A percentile compares a stretch with the other conserved stretches of the same genome.
phyloP scores from a whole-genome alignment of 2,888 invertebrate species.

The Callosobruchus maculatus region DNA sequence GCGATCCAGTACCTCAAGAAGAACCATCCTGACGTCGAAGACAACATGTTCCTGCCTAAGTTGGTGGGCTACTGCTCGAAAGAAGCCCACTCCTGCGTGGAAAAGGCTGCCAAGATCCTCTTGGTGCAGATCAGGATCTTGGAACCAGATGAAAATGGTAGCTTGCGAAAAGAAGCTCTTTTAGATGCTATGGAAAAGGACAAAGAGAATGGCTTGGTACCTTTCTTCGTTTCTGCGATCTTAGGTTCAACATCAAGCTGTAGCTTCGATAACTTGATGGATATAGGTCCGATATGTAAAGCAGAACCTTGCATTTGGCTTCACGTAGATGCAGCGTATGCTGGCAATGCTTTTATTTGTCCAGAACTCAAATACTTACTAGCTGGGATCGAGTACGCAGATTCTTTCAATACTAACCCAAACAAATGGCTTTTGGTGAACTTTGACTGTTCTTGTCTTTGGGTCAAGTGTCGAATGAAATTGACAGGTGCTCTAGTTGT shows the following conservation, averaged over 20 bases:
- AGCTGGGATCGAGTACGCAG: constrained; percentile 69
- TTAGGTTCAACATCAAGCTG: constrained; percentile 81
- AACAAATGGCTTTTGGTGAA: constrained; percentile 84
- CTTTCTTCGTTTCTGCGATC: constrained; percentile 80
- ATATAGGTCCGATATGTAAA: constrained; percentile 71
- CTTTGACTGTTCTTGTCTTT: constrained; percentile 82
- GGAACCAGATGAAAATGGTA: constrained; percentile 66
- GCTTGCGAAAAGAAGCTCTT: constrained; percentile 61
- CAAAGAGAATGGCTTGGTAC: constrained; percentile 68
- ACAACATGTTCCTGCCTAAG: constrained; percentile 70
- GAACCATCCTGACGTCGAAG: constrained; percentile 52
- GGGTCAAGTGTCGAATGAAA: constrained; percentile 73
- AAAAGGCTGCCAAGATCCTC: constrained; percentile 77
- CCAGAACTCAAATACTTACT: constrained; percentile 71
- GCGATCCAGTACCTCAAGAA: constrained; percentile 66
- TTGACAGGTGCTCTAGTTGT: constrained; percentile 81
- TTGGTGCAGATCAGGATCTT: constrained; percentile 68
- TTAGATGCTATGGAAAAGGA: constrained; percentile 68
- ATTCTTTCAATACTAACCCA: constrained; percentile 85
- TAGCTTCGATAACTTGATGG: constrained; percentile 76
- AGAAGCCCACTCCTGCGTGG: constrained; percentile 73
- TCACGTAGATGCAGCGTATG: constrained; percentile 86
- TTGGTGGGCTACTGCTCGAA: constrained; percentile 73
- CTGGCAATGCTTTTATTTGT: constrained; percentile 81
- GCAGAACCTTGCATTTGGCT: constrained; percentile 69